A percentile compares a stretch with the other conserved stretches of the same genome.
Evolutionary conservation across 1,140 invertebrate genomes (phyloP).

Genomic region (Battus philenor): DNA sequence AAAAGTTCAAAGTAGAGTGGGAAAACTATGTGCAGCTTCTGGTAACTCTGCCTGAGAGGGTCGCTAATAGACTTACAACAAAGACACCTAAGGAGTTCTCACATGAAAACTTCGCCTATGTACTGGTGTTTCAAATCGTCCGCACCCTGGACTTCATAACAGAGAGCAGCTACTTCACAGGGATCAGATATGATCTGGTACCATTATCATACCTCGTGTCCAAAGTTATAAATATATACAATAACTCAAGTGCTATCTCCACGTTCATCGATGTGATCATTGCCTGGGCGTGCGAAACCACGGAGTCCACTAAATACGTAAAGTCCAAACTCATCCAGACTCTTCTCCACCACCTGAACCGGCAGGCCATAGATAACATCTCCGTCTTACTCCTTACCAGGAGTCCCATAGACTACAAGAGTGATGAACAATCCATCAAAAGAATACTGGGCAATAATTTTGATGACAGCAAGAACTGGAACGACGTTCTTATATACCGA

Average conservation of each 20-base stretch:
- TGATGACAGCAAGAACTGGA: conserved; percentile 61
- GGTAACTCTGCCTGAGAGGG: conserved; percentile 79
- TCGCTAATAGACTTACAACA: conserved; percentile 80
- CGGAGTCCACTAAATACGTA: conserved; percentile 38
- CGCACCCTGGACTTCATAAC: conserved; percentile 78
- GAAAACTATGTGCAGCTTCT: conserved; percentile 78
- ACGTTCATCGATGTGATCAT: conserved; percentile 64
- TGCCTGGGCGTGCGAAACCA: conserved; percentile 31
- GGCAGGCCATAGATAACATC: conserved; percentile 61
- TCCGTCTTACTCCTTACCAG: conserved; percentile 47
- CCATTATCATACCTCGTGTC: conserved; percentile 77
- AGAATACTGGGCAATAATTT: conserved; percentile 55
- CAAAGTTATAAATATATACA: conserved; percentile 78
- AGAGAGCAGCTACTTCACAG: conserved; percentile 52
- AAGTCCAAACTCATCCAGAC: conserved; percentile 51
- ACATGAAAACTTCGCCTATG: conserved; percentile 75
- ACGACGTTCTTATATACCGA: conserved; percentile 46
- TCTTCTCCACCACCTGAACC: conserved; percentile 50
- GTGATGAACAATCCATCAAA: conserved; percentile 46
- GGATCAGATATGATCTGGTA: conserved; percentile 61
- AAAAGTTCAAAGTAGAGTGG: conserved; percentile 56
- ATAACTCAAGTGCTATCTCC: conserved; percentile 56
- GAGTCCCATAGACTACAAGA: conserved; percentile 46
- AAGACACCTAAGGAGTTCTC: conserved; percentile 78
- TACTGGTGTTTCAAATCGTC: conserved; percentile 78